Evolutionary conservation across 2,888 invertebrate genomes (phyloP).

Genomic region (Nycteola revayana): DNA sequence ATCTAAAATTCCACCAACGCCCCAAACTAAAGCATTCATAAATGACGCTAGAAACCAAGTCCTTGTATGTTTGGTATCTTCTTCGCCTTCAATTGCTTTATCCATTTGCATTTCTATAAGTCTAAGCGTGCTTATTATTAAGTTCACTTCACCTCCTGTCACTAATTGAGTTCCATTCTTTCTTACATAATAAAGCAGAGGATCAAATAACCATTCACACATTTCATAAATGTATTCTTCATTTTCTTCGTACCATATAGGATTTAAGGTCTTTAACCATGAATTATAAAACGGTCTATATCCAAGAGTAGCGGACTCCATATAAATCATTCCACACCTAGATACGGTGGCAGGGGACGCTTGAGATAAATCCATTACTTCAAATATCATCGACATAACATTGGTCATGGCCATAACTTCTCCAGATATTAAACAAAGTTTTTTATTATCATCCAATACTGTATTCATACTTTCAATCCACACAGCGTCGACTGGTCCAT

Average conservation of each 20-base stretch:
- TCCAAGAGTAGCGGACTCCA: conserved; percentile 92
- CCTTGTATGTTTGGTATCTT: conserved; percentile 85
- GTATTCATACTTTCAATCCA: conserved; percentile 97
- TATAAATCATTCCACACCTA: conserved; percentile 94
- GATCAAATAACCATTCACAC: conserved; percentile 91
- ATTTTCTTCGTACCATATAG: conserved; percentile 84
- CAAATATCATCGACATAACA: conserved; percentile 93
- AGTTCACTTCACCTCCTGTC: conserved; percentile 87
- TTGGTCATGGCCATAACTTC: conserved; percentile 92
- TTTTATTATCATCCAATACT: conserved; percentile 93
- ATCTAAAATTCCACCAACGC: conserved; percentile 91
- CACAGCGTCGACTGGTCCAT: conserved; percentile 94
- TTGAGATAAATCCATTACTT: conserved; percentile 92
- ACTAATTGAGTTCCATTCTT: conserved; percentile 85
- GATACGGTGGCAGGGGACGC: conserved; percentile 94
- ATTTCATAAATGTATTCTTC: conserved; percentile 82
- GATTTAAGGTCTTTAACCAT: conserved; percentile 87
- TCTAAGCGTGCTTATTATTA: conserved; percentile 86
- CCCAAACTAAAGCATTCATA: conserved; percentile 90
- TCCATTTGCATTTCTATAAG: conserved; percentile 90
- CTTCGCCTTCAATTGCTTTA: conserved; percentile 86
- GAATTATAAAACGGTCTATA: conserved; percentile 91
- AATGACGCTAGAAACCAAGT: conserved; percentile 90
- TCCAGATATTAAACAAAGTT: conserved; percentile 92
- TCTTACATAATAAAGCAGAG: conserved; percentile 86